A percentile compares a stretch with the other conserved stretches of the same genome.
These are phyloP conservation scores for Cygnus atratus DNA, from an alignment of 2,113 vertebrate genomes.

Conservation along the genomic window DNA sequence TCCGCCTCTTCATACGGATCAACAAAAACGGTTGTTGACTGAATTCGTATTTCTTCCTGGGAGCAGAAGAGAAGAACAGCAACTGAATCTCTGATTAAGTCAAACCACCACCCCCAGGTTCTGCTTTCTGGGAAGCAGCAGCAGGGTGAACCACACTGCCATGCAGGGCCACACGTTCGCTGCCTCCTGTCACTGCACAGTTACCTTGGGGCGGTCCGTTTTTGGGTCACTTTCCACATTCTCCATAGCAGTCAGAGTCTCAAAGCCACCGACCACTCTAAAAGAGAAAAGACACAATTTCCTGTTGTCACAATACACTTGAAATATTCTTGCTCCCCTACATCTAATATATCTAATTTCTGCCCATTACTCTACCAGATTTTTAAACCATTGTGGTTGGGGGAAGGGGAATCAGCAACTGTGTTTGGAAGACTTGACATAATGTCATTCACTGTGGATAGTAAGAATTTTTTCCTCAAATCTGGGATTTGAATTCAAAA, in stretches of 20 bases:
- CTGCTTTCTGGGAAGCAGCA: neutral
- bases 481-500: neutral
- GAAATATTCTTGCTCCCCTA: neutral
- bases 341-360: neutral
- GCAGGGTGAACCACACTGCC: neutral
- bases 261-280: constrained; percentile 96
- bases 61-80: neutral
- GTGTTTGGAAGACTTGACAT: neutral
- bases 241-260: constrained; percentile 94
- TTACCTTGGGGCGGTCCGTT: constrained; percentile 94
- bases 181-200: neutral
- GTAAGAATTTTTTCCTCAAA: neutral
- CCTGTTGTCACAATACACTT: neutral
- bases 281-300: neutral
- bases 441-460: neutral
- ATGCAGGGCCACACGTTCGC: accelerated
- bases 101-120: neutral
- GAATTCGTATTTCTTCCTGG: constrained; percentile 90
- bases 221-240: constrained; percentile 94
- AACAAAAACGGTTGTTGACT: constrained; percentile 88
- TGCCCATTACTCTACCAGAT: neutral
- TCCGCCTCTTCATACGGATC: constrained; percentile 97
- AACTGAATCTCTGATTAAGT: neutral
- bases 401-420: neutral
- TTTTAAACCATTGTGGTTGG: neutral